Evolutionary conservation across 1,140 invertebrate species (phyloP).

Genomic region (Drosophila nebulosa): DNA sequence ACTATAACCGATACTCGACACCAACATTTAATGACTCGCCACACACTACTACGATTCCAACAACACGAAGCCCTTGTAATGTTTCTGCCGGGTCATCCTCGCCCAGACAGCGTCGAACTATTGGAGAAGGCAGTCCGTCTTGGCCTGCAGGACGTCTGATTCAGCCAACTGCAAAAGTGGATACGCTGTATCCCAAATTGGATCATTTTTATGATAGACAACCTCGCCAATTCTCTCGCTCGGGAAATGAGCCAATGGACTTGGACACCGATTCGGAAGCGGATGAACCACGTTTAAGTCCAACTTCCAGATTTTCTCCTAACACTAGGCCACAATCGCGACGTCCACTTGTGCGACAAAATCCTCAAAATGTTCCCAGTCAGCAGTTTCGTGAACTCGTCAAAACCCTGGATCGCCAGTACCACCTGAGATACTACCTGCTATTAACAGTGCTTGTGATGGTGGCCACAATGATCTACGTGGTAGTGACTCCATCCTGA

Average conservation of each 20-base stretch:
- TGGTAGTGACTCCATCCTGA: conserved; percentile 41
- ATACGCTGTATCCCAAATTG: conserved; percentile 51
- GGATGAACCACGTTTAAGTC: neutral
- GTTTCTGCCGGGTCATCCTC: conserved; percentile 38
- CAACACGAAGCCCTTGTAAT: conserved; percentile 33
- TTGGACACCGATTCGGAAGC: conserved; percentile 45
- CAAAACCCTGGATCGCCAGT: conserved; percentile 46
- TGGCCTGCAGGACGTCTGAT: conserved; percentile 29
- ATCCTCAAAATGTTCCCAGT: conserved; percentile 7
- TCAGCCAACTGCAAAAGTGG: conserved; percentile 38
- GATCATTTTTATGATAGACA: conserved; percentile 53
- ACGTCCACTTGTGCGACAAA: neutral
- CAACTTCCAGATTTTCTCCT: conserved; percentile 20
- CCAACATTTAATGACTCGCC: neutral
- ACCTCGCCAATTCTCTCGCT: neutral
- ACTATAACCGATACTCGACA: conserved; percentile 5
- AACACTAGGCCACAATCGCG: conserved; percentile 28
- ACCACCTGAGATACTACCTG: conserved; percentile 62
- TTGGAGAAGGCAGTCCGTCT: neutral
- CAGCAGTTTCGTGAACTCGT: conserved; percentile 38
- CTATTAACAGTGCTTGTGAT: conserved; percentile 39
- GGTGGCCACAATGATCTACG: conserved; percentile 53
- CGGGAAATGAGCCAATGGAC: conserved; percentile 34
- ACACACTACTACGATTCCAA: neutral
- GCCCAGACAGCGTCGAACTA: conserved; percentile 24